Conservation (phyloP, 2,797 vertebrate species). For the Chanos chanos region DNA sequence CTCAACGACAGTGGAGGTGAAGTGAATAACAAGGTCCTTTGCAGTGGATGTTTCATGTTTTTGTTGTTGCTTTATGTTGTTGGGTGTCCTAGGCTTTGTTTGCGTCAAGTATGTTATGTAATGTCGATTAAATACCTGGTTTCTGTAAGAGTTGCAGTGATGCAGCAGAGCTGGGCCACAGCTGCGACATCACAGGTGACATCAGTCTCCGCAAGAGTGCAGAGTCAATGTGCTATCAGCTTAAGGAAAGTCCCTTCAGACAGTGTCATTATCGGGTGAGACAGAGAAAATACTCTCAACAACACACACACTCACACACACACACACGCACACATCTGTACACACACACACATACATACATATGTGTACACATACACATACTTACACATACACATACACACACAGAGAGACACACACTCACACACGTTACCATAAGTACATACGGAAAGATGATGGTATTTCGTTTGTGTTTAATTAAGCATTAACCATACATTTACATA, state of each 20-base stretch:
- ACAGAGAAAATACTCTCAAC: not conserved
- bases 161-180: constrained; percentile 63
- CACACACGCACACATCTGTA: not conserved
- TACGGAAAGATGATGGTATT: too few species aligned
- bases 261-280: constrained; percentile 80
- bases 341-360: not conserved
- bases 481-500: too few species aligned
- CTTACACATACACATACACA: not conserved
- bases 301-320: not conserved
- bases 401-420: not conserved
- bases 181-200: constrained; percentile 63
- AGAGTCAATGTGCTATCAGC: constrained; percentile 65
- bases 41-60: too few species aligned
- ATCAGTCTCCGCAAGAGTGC: constrained; percentile 47
- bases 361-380: not conserved
- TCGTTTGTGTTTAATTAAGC: too few species aligned
- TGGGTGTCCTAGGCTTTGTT: too few species aligned
- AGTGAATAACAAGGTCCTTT: too few species aligned
- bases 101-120: too few species aligned
- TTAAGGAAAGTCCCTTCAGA: constrained; percentile 74
- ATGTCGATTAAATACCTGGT: too few species aligned
- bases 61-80: not conserved
- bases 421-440: too few species aligned
- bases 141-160: constrained; percentile 72
- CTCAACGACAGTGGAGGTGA: too few species aligned